phyloP scores from a whole-genome alignment of 1,140 invertebrate species.

The Nylanderia fulva region DNA sequence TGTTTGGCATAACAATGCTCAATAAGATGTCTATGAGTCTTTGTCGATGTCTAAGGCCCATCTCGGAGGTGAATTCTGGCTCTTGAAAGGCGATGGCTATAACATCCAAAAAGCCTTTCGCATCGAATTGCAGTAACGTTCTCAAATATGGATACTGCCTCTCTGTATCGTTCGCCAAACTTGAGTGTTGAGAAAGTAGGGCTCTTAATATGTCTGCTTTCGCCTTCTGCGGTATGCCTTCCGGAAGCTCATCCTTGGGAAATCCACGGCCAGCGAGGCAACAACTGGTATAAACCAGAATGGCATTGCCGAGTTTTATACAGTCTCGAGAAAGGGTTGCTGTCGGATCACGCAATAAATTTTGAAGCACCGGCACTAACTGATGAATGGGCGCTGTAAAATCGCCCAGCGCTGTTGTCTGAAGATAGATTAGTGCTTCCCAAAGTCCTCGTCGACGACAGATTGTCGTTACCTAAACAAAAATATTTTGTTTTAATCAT shows the following conservation, averaged over 20 bases:
- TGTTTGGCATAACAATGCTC: constrained; percentile 90
- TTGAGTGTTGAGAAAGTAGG: constrained; percentile 89
- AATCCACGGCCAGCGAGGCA: constrained; percentile 97
- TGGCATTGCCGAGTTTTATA: constrained; percentile 92
- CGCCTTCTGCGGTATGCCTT: constrained; percentile 89
- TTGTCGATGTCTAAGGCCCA: constrained; percentile 91
- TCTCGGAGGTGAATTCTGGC: constrained; percentile 91
- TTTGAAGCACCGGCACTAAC: constrained; percentile 87
- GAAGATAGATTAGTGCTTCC: constrained; percentile 95
- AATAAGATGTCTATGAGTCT: constrained; percentile 93
- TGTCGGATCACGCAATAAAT: constrained; percentile 77
- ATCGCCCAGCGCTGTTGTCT: constrained; percentile 94
- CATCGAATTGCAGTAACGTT: constrained; percentile 93
- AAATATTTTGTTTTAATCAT: too few species aligned
- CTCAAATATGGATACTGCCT: constrained; percentile 92
- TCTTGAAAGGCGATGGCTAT: constrained; percentile 95
- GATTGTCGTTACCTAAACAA: constrained; percentile 90
- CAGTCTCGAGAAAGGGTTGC: constrained; percentile 82
- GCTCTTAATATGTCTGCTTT: constrained; percentile 91
- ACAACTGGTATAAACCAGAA: constrained; percentile 97
- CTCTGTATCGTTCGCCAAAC: constrained; percentile 89
- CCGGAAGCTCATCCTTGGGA: constrained; percentile 94
- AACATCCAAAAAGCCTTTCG: constrained; percentile 96
- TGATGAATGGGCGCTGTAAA: constrained; percentile 94
- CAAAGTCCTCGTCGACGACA: constrained; percentile 93